Evolutionary conservation across 1,140 invertebrate genomes (phyloP).

Genomic region (Subanguina moxae): DNA sequence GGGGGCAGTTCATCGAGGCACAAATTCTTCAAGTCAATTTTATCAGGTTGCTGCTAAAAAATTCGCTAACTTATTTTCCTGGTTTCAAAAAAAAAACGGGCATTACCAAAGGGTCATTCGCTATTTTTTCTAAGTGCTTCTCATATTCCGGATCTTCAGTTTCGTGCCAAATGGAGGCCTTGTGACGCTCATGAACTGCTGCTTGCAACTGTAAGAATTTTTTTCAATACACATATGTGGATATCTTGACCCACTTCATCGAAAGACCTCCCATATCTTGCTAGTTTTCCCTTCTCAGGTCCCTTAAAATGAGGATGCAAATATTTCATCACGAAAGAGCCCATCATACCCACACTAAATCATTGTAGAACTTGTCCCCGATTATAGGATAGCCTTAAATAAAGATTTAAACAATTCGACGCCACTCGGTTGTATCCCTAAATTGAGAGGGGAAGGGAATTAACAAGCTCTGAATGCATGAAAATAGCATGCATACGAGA

Average conservation of each 20-base stretch:
- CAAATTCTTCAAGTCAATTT: conserved; percentile 5
- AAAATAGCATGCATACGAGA: too few species aligned
- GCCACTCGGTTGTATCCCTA: too few species aligned
- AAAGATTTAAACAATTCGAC: too few species aligned
- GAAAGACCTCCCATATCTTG: conserved; percentile 81
- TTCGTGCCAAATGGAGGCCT: conserved; percentile 34
- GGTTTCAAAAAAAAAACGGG: background rate
- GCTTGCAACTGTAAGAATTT: background rate
- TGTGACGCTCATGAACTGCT: conserved; percentile 21
- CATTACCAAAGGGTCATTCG: background rate
- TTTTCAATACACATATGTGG: background rate
- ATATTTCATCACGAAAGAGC: conserved; percentile 64
- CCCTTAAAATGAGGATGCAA: conserved; percentile 83
- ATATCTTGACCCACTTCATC: conserved; percentile 66
- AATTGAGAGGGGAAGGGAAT: too few species aligned
- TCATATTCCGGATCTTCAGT: conserved; percentile 44
- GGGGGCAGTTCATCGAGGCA: conserved; percentile 31
- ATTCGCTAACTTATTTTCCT: background rate
- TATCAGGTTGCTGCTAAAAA: conserved; percentile 30
- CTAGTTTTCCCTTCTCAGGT: conserved; percentile 82
- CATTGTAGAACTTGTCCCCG: conserved; percentile 1
- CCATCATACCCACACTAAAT: conserved; percentile 17
- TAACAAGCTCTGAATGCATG: too few species aligned
- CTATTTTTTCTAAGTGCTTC: conserved; percentile 19
- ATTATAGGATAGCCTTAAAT: conserved; percentile 17